These are phyloP conservation scores for Xestia ashworthii DNA, from an alignment of 2,888 invertebrate genomes.

Conservation along the genomic window DNA sequence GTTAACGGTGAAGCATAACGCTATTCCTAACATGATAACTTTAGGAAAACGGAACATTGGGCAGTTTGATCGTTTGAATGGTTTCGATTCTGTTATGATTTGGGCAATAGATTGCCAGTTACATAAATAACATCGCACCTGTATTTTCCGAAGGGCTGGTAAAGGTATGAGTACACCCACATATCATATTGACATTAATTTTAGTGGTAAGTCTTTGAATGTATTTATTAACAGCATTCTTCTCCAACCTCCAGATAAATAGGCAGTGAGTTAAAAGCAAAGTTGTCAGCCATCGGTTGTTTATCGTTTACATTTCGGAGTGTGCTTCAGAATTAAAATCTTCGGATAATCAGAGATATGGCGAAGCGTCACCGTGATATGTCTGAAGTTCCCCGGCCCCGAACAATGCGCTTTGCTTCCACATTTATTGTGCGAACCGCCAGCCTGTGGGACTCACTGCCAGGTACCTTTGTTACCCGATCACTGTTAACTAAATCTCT, in stretches of 20 bases:
- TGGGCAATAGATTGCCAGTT: neutral
- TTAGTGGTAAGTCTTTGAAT: neutral
- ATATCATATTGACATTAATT: neutral
- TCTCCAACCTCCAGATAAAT: neutral
- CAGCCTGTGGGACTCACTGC: neutral
- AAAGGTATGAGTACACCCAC: too few species aligned
- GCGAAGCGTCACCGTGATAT: neutral
- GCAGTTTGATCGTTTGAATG: neutral
- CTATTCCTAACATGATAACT: neutral
- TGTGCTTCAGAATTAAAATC: too few species aligned
- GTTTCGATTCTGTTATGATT: neutral
- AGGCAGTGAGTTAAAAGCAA: neutral
- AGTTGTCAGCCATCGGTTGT: neutral
- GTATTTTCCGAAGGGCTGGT: neutral
- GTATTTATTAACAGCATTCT: neutral
- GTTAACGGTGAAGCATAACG: neutral
- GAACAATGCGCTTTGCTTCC: neutral
- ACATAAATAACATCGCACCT: neutral
- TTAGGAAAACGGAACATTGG: neutral
- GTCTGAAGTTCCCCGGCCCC: neutral
- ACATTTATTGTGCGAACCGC: neutral
- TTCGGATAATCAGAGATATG: neutral
- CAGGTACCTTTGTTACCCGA: too few species aligned
- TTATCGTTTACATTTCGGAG: neutral
- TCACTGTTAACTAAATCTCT: too few species aligned